Conservation (phyloP, 23 tunicate species). For the Trididemnum miniatum region DNA sequence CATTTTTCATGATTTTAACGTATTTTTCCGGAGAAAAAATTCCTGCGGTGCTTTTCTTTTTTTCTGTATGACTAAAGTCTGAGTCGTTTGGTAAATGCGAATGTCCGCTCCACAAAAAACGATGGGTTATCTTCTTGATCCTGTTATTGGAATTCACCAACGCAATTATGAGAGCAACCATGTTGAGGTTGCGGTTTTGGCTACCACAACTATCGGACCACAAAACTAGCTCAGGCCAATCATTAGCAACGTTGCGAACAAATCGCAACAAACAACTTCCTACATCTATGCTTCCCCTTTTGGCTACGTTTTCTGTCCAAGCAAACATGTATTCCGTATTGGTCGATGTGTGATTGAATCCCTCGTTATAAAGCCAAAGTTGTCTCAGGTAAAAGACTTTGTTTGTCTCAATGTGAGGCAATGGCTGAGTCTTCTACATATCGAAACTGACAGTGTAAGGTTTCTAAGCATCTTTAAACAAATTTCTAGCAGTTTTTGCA, state of each 20-base stretch:
- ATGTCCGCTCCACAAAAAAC: conserved; percentile 22
- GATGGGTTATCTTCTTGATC: not conserved
- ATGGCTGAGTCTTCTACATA: too few relatives aligned
- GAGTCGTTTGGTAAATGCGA: conserved; percentile 9
- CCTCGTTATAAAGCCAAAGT: too few relatives aligned
- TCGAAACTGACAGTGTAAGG: too few relatives aligned
- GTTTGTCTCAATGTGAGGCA: too few relatives aligned
- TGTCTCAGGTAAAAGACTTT: too few relatives aligned
- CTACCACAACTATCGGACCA: conserved; percentile 20
- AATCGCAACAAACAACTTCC: not conserved
- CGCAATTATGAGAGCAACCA: not conserved
- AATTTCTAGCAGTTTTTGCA: not conserved
- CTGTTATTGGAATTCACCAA: not conserved
- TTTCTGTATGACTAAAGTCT: conserved; percentile 3
- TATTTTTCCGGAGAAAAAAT: not conserved
- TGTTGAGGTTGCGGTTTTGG: conserved; percentile 11
- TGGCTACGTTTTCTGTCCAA: conserved; percentile 14
- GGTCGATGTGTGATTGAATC: too few relatives aligned
- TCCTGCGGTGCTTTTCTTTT: not conserved
- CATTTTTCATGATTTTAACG: not conserved
- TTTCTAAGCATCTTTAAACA: not conserved
- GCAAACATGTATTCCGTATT: not conserved
- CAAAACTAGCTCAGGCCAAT: conserved; percentile 3
- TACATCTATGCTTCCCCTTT: not conserved
- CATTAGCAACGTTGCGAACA: not conserved